Evolutionary conservation across 2,888 invertebrate species (phyloP).

Genomic region (Pollenia angustigena): DNA sequence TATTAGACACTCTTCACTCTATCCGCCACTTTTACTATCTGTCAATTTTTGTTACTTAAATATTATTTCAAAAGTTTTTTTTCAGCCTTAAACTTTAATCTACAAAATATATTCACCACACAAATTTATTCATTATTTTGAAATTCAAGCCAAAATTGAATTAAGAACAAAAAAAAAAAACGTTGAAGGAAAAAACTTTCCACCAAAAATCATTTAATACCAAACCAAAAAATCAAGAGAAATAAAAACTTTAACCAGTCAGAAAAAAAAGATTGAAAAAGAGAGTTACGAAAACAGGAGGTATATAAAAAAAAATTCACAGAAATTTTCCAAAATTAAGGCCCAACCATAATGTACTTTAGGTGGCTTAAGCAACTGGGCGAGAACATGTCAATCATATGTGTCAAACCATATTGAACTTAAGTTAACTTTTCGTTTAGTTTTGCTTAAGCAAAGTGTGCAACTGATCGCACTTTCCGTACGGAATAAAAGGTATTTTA

Average conservation of each 20-base stretch:
- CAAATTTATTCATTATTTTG: slow-evolving; percentile 11
- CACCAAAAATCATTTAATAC: slow-evolving; percentile 38
- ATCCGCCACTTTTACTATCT: not conserved
- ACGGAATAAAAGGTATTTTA: too few relatives aligned
- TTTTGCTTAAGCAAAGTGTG: too few relatives aligned
- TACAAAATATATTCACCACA: not conserved
- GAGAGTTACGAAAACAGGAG: not conserved
- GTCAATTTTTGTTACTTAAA: not conserved
- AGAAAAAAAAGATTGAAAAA: not conserved
- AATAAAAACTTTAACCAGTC: not conserved
- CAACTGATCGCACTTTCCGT: too few relatives aligned
- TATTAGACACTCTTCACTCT: too few relatives aligned
- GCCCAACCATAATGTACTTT: too few relatives aligned
- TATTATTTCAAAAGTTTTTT: not conserved
- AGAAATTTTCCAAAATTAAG: too few relatives aligned
- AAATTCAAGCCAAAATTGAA: slow-evolving; percentile 20
- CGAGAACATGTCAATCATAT: too few relatives aligned
- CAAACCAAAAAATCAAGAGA: slow-evolving; percentile 3
- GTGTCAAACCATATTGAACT: too few relatives aligned
- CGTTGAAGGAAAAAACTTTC: not conserved
- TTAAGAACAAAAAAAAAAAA: not conserved
- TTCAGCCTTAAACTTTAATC: slow-evolving; percentile 4
- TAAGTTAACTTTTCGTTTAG: too few relatives aligned
- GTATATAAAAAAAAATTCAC: too few relatives aligned
- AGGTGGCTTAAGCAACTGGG: too few relatives aligned